Evolutionary conservation across 2,888 invertebrate genomes (phyloP).

Genomic region (Plusia festucae): DNA sequence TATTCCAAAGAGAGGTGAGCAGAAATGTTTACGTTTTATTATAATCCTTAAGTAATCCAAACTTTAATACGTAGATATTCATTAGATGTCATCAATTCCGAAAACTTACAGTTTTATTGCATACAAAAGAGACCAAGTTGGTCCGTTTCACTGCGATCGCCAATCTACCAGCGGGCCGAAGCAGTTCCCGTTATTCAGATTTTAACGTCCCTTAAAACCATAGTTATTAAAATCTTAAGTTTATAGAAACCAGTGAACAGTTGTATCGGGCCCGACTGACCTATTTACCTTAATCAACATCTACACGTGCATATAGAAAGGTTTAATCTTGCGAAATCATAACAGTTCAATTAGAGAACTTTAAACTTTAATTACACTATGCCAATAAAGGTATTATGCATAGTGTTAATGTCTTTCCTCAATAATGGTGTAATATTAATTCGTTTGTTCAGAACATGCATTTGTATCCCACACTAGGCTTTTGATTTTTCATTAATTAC

Average conservation of each 20-base stretch:
- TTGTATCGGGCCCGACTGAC: constrained; percentile 14
- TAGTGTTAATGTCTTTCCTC: constrained; percentile 11
- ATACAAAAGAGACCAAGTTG: background rate
- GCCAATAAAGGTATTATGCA: constrained; percentile 39
- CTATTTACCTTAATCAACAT: constrained; percentile 35
- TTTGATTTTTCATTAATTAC: no score
- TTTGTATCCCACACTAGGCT: no score
- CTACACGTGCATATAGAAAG: constrained; percentile 14
- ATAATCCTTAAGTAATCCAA: background rate
- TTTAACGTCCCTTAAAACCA: constrained; percentile 4
- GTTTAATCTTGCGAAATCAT: constrained; percentile 31
- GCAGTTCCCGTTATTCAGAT: constrained; percentile 5
- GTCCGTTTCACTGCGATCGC: background rate
- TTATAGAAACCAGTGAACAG: constrained; percentile 25
- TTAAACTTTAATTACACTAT: constrained; percentile 32
- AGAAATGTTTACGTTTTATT: no score
- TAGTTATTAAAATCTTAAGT: background rate
- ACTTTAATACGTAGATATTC: background rate
- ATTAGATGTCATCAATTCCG: background rate
- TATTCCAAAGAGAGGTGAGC: no score
- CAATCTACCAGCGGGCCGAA: background rate
- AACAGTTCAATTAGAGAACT: constrained; percentile 9
- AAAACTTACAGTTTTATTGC: background rate
- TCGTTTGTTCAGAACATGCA: background rate
- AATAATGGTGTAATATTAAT: constrained; percentile 29